Percentiles rank a stretch among this genome's conserved stretches.
Conservation (phyloP, 2,113 vertebrate genomes). For the Shinisaurus crocodilurus region DNA sequence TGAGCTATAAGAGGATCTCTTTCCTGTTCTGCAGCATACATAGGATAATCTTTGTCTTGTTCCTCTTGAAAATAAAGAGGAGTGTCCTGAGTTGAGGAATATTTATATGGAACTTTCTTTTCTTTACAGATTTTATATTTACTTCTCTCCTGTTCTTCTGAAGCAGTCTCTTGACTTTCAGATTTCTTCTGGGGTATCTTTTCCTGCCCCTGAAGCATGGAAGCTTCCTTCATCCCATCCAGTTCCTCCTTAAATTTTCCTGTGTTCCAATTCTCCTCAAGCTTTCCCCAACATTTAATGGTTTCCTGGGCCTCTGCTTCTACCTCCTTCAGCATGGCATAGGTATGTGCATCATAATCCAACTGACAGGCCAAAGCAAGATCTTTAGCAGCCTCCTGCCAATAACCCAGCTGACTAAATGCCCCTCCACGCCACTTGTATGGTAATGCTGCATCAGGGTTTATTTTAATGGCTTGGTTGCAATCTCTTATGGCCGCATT, state of each 20-base stretch:
- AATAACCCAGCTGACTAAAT: conserved; percentile 20
- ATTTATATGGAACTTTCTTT: not conserved
- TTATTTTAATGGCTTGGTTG: conserved; percentile 80
- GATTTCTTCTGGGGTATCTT: not conserved
- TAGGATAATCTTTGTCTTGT: not conserved
- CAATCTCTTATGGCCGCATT: conserved; percentile 83
- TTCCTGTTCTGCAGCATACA: not conserved
- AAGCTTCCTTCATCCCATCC: not conserved
- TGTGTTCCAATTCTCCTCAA: not conserved
- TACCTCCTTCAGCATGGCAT: conserved; percentile 8
- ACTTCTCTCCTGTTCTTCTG: not conserved
- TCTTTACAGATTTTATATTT: not conserved
- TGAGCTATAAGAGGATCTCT: not conserved
- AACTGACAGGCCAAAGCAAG: conserved; percentile 25
- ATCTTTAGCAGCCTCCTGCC: conserved; percentile 22
- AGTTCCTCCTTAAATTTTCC: not conserved
- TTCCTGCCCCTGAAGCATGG: not conserved
- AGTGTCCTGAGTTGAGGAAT: not conserved
- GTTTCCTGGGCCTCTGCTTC: not conserved
- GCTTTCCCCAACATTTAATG: not conserved
- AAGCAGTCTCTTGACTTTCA: not conserved
- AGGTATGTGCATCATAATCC: conserved; percentile 26
- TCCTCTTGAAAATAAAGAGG: not conserved
- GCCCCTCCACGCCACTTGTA: conserved; percentile 86
- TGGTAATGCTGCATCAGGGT: conserved; percentile 82